Base-by-base conservation (phyloP, 2,113 vertebrate species). In the Nannobrachium achirus region DNA sequence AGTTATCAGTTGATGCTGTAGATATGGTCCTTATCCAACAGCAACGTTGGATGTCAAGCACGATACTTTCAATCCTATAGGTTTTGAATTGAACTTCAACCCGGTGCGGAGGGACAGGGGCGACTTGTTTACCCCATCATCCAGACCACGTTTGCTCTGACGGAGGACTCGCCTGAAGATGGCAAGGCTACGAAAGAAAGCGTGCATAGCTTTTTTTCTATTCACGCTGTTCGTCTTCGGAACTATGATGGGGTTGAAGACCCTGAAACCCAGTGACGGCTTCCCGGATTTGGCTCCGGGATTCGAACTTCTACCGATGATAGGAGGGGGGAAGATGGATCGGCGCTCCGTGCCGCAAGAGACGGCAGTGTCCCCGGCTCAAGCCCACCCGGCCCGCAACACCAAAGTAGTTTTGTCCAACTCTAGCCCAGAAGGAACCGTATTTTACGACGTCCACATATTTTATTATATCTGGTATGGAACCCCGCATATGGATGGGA, bases 381-480 rank as follows among this genome's bases (percentile, higher is more conserved):
- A 88, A 67, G 71, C 56, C 44, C 77, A 59, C 0, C 75, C 66
- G 40, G 84, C 81, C 0, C 82, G 79, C 66, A 79, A 92, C 68
- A 82, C 91, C 42, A 92, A 91, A 59, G 78, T 87, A 8, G 85
- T 84, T 7, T 53, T 88, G 13, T 90, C 90, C 45, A 89, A 93
- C 75, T 82, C 91, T 4, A 87, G 84, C 2, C 57, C 86, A 0
- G 91, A 91, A 4, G 90, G 90, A 44, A 88, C 73, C 5, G 88
- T 95, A 52, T 96, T 94, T 79, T 93, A 93, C 3, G 95, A 96
- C 73, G 89, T 96, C 15, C 96, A 96, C 39, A 93, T 95, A 72
- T 97, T 97, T 75, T 96, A 97, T 83, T 95, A 95, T 84, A 90
- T 86, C 58, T 96, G 95, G 94, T 97, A 95, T 44, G 95, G 95